A percentile compares a stretch with the other conserved stretches of the same genome.
These are phyloP conservation scores for Tadarida brasiliensis DNA, from an alignment of 2,797 vertebrate genomes.

Conservation along the genomic window DNA sequence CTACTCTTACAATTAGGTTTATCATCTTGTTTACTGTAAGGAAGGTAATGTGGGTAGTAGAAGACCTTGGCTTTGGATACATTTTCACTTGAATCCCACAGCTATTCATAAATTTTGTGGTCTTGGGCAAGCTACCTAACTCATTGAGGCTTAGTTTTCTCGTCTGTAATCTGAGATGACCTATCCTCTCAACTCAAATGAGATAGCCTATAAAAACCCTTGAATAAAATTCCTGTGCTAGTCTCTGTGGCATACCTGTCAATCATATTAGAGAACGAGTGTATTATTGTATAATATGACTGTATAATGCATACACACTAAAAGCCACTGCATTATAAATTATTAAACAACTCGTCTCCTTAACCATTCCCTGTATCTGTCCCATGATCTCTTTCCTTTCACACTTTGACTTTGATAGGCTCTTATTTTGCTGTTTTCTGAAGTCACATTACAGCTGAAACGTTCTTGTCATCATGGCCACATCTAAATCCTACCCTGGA, in stretches of 20 bases:
- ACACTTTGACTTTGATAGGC: slow-evolving; percentile 11
- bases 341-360: background rate
- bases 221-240: background rate
- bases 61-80: background rate
- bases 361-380: background rate
- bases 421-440: slow-evolving; percentile 61
- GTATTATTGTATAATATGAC: background rate
- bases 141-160: background rate
- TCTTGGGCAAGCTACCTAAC: background rate
- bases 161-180: background rate
- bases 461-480: slow-evolving; percentile 71
- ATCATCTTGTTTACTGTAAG: background rate
- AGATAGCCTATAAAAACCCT: background rate
- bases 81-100: slow-evolving; percentile 20
- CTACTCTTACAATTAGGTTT: background rate
- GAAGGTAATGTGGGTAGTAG: background rate
- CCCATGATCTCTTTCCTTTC: background rate
- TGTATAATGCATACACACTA: background rate
- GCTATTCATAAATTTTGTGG: background rate
- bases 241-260: background rate
- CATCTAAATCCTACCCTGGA: slow-evolving; percentile 73
- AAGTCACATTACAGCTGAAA: background rate
- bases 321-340: background rate
- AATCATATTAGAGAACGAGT: background rate
- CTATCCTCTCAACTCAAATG: background rate